A percentile compares a stretch with the other conserved stretches of the same genome.
Conservation (phyloP, 2,113 vertebrate genomes). For the Tylochromis polylepis region DNA sequence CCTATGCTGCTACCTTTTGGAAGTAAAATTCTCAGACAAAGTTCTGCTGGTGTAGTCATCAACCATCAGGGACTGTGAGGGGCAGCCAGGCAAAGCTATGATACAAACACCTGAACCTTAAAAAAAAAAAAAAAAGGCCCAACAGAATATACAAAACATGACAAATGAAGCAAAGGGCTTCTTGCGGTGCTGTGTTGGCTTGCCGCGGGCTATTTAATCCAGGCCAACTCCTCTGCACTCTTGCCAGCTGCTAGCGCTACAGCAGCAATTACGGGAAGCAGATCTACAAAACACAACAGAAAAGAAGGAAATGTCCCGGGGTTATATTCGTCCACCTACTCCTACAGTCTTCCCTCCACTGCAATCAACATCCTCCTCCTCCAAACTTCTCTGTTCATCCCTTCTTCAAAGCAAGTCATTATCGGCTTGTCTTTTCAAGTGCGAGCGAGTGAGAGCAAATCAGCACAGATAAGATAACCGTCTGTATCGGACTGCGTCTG, state of each 20-base stretch:
- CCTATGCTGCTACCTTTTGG: neutral
- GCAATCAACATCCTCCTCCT: slow-evolving; percentile 34
- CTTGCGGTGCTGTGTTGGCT: slow-evolving; percentile 6
- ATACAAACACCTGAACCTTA: slow-evolving; percentile 40
- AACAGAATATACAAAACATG: slow-evolving; percentile 60
- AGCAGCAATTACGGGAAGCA: slow-evolving; percentile 55
- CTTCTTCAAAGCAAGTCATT: slow-evolving; percentile 52
- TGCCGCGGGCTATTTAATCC: slow-evolving; percentile 51
- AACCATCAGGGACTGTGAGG: slow-evolving; percentile 24
- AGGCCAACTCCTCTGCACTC: slow-evolving; percentile 36
- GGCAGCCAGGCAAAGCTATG: slow-evolving; percentile 16
- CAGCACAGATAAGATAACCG: slow-evolving; percentile 18
- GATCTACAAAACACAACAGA: slow-evolving; percentile 37
- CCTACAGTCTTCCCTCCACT: neutral
- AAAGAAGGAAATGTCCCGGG: slow-evolving; percentile 16
- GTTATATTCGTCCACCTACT: slow-evolving; percentile 46
- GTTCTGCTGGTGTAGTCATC: slow-evolving; percentile 34
- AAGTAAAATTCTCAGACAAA: slow-evolving; percentile 30
- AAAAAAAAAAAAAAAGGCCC: slow-evolving; percentile 39
- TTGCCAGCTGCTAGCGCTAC: slow-evolving; percentile 15
- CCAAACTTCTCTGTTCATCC: slow-evolving; percentile 30
- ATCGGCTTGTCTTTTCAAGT: slow-evolving; percentile 35
- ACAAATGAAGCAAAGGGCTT: slow-evolving; percentile 52
- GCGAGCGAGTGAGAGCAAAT: slow-evolving; percentile 13
- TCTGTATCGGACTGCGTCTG: neutral